Base-by-base conservation (phyloP, 1,140 invertebrate species). In the Calycopis cecrops region DNA sequence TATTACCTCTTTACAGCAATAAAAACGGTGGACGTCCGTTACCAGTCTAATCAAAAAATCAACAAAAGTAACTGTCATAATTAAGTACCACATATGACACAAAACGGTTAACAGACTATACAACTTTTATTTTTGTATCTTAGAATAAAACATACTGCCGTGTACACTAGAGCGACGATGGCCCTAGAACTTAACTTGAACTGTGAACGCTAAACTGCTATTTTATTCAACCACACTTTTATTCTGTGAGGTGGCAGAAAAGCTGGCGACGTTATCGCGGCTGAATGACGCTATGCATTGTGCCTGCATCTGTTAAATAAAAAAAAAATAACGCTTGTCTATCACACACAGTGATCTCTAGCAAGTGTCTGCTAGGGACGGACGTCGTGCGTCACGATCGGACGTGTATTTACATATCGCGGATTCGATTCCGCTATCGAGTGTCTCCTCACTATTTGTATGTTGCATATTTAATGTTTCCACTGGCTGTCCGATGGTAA, bases 351-450 rank as follows among this genome's bases (percentile, higher is more conserved):
- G 61, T 62, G 62, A 75, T 75, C 70, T 65, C 42, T 53, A 7
- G 57, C 70, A 76, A 78, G 73, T 80, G 75, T 74, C 75, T 65
- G 63, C 60, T 63, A 66, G 62, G 73, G 78, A 76, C 69, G 76
- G 70, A 69, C 73, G 78, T 81, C 81, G 81, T 85, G 81, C 73
- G 75, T 83, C 82, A 85, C 81, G 81, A 85, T 83, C 75, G 71
- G 76, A 81, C 74, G 69, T 59, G 63, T 67, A 85, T 85, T 85
- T 79, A 78, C 81, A 85, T 85, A 85, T 85, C 81, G 71, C 69
- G 60, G 66, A 59, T 77, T 79, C 74, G 79, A 80, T 82, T 79
- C 75, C 73, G 70, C 69, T 75, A 76, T 76, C 73, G 63, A 59
- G 65, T 69, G 74, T 65, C 68, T 65, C 68, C 64, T 57, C 57